phyloP scores from a whole-genome alignment of 2,797 vertebrate species.

The Chaunax sp. region DNA sequence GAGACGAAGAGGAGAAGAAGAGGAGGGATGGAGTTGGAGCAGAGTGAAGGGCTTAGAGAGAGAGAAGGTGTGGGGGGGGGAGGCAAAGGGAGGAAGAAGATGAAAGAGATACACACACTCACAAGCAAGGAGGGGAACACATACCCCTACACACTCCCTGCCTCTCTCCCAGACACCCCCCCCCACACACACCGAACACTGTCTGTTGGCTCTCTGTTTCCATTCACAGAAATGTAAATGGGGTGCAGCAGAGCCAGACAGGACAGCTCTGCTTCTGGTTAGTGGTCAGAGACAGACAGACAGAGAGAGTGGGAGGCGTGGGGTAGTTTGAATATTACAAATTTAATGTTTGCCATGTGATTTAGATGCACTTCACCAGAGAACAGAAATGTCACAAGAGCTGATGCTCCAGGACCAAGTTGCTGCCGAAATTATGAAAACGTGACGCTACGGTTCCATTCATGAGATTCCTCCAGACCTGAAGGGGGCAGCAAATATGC shows the following conservation, averaged over 20 bases:
- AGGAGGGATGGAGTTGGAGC: conserved; percentile 6
- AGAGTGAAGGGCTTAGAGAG: conserved; percentile 36
- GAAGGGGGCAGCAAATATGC: too few relatives aligned
- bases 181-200: conserved; percentile 12
- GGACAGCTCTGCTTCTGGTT: conserved; percentile 57
- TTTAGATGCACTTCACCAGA: too few relatives aligned
- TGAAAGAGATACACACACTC: conserved; percentile 41
- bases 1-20: too few relatives aligned
- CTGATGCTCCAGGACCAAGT: too few relatives aligned
- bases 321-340: not conserved
- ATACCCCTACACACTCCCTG: conserved; percentile 18
- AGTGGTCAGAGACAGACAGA: conserved; percentile 41
- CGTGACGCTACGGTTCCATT: too few relatives aligned
- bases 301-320: not conserved
- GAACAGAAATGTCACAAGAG: not conserved
- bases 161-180: conserved; percentile 16
- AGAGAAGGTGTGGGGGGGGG: not conserved
- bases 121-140: not conserved
- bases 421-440: too few relatives aligned
- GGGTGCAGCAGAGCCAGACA: conserved; percentile 58
- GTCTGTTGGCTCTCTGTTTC: conserved; percentile 57
- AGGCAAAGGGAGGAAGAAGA: conserved; percentile 25
- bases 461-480: too few relatives aligned
- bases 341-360: too few relatives aligned
- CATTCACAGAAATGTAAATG: conserved; percentile 73